Percentiles rank a stretch among this genome's conserved stretches.
Conservation (phyloP, 2,113 vertebrate species). For the Anhinga anhinga region DNA sequence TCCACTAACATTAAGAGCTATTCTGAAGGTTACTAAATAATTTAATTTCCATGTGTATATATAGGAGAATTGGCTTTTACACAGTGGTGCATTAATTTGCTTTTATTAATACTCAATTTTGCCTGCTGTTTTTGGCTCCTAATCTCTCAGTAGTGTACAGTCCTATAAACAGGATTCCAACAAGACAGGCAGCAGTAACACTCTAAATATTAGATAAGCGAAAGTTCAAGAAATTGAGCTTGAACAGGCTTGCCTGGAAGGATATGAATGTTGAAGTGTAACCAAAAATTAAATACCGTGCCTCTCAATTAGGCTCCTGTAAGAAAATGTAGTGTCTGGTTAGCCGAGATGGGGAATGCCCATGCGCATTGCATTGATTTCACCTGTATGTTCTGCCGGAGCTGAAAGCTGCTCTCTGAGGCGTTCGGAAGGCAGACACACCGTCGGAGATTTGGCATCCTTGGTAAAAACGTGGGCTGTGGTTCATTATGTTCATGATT, state of each 20-base stretch:
- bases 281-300: not conserved
- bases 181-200: not conserved
- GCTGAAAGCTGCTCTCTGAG: not conserved
- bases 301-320: not conserved
- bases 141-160: not conserved
- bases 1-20: not conserved
- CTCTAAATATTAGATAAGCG: not conserved
- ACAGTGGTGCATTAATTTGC: constrained; percentile 35
- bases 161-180: not conserved
- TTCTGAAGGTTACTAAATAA: constrained; percentile 43
- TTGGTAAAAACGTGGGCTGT: not conserved
- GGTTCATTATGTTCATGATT: not conserved
- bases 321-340: not conserved
- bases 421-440: not conserved
- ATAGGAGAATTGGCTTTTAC: constrained; percentile 6
- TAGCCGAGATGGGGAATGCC: not conserved
- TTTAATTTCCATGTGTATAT: constrained; percentile 20
- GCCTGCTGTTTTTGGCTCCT: constrained; percentile 31
- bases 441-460: not conserved
- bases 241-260: not conserved
- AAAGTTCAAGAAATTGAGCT: not conserved
- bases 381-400: not conserved
- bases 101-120: constrained; percentile 52
- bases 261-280: not conserved
- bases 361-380: not conserved